These are phyloP conservation scores for Arion vulgaris DNA, from an alignment of 1,140 invertebrate genomes.

Conservation along the genomic window DNA sequence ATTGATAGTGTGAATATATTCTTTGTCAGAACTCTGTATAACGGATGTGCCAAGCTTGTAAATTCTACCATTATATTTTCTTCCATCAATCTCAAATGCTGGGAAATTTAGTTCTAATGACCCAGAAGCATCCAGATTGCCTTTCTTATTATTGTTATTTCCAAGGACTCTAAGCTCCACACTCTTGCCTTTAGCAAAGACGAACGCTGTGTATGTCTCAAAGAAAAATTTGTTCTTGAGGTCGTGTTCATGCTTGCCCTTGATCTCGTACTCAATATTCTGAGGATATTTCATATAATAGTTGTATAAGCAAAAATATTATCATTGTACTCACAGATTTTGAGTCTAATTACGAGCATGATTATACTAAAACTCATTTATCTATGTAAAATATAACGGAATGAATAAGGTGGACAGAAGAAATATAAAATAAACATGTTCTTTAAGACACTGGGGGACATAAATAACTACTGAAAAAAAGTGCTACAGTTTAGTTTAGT, in stretches of 20 bases:
- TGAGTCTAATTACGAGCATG: too few relatives aligned
- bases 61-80: background rate
- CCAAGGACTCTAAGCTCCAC: slow-evolving; percentile 8
- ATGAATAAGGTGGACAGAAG: too few relatives aligned
- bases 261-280: slow-evolving; percentile 42
- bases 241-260: slow-evolving; percentile 42
- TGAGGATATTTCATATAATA: slow-evolving; percentile 17
- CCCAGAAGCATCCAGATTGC: background rate
- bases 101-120: slow-evolving; percentile 21
- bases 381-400: too few relatives aligned
- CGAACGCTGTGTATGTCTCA: slow-evolving; percentile 33
- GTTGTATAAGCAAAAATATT: too few relatives aligned
- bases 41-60: background rate
- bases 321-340: too few relatives aligned
- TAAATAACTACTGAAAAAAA: too few relatives aligned
- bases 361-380: too few relatives aligned
- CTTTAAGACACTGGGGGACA: too few relatives aligned
- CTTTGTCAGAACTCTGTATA: slow-evolving; percentile 13
- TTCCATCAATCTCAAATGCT: background rate
- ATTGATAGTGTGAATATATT: slow-evolving; percentile 26
- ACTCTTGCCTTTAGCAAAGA: slow-evolving; percentile 42
- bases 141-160: slow-evolving; percentile 20
- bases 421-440: too few relatives aligned
- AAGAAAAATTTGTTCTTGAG: slow-evolving; percentile 12
- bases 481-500: too few relatives aligned